Conservation (phyloP, 2,888 invertebrate species). For the Seira sanloemensis region DNA sequence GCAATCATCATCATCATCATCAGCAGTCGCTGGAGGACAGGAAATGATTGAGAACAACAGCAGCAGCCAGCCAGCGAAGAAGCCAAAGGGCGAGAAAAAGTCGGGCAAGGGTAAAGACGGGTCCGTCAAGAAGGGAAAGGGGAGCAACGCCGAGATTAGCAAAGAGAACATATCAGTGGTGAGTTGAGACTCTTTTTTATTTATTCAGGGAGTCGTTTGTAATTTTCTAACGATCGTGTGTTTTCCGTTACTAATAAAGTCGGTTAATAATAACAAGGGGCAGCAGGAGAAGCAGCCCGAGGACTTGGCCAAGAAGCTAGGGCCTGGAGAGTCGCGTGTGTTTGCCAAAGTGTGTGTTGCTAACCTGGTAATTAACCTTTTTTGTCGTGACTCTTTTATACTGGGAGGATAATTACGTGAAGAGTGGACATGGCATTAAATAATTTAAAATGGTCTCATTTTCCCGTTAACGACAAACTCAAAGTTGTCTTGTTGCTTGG, state of each 20-base stretch:
- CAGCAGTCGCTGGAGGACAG: not conserved
- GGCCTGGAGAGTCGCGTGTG: constrained; percentile 65
- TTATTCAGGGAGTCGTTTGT: too few species aligned
- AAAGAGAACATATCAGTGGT: constrained; percentile 54
- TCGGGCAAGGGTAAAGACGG: constrained; percentile 32
- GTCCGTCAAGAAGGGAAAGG: constrained; percentile 37
- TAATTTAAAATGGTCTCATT: too few species aligned
- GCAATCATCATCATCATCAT: constrained; percentile 1
- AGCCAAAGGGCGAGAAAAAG: constrained; percentile 49
- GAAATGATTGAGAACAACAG: not conserved
- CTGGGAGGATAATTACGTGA: too few species aligned
- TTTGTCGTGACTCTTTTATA: too few species aligned
- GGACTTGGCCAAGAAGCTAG: constrained; percentile 37
- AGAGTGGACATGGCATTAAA: too few species aligned
- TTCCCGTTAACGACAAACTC: too few species aligned
- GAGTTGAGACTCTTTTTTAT: constrained; percentile 12
- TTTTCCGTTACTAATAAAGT: not conserved
- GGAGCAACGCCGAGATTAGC: constrained; percentile 32
- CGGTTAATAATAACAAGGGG: not conserved
- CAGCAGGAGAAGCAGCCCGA: constrained; percentile 6
- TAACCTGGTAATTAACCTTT: constrained; percentile 59
- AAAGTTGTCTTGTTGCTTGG: too few species aligned
- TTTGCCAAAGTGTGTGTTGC: constrained; percentile 71
- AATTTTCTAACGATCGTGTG: not conserved
- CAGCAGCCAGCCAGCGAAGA: constrained; percentile 40